A percentile compares a stretch with the other conserved stretches of the same genome.
Conservation (phyloP, 1,140 invertebrate genomes). For the Cotesia chilonis region DNA sequence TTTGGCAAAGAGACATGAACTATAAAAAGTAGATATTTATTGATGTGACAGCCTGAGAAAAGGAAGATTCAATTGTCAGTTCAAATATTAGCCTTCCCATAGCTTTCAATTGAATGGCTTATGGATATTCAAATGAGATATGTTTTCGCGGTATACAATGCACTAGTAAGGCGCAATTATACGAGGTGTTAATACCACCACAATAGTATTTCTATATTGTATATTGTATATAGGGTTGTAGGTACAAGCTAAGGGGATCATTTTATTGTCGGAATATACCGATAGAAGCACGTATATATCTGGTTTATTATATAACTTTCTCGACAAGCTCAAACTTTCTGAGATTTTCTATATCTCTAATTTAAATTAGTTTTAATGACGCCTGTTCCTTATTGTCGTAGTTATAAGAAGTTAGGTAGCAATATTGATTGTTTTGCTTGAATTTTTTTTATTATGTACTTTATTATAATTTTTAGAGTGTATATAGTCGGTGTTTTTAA, state of each 20-base stretch:
- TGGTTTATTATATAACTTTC: neutral
- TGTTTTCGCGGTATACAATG: constrained; percentile 52
- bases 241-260: constrained; percentile 47
- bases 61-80: constrained; percentile 42
- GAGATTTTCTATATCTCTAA: neutral
- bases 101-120: constrained; percentile 50
- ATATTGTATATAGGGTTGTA: constrained; percentile 48
- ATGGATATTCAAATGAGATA: constrained; percentile 63
- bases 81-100: constrained; percentile 55
- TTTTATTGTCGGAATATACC: constrained; percentile 45
- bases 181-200: constrained; percentile 63
- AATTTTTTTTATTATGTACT: too few relatives aligned
- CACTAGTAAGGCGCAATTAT: constrained; percentile 56
- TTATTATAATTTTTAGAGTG: too few relatives aligned
- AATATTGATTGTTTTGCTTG: too few relatives aligned
- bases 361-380: too few relatives aligned
- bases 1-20: neutral
- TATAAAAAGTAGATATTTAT: constrained; percentile 23
- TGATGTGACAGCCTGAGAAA: constrained; percentile 59
- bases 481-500: too few relatives aligned
- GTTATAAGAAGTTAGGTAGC: neutral
- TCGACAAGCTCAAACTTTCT: neutral
- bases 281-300: neutral
- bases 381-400: constrained; percentile 3
- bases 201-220: constrained; percentile 48